Evolutionary conservation across 2,888 invertebrate genomes (phyloP), one percentile per base, ranked within the genome.

Genomic region (Dilophus febrilis): DNA sequence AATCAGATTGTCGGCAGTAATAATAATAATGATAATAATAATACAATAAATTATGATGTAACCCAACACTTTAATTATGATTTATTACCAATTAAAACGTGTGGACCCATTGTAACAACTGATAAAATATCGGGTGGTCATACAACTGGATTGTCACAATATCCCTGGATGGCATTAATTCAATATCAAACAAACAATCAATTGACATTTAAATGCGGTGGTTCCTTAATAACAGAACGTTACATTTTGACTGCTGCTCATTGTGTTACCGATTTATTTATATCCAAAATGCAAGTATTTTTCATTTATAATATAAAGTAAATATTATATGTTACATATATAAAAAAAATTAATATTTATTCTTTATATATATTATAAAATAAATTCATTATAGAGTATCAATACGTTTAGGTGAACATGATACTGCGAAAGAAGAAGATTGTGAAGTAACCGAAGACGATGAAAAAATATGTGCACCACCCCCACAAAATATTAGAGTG

Each of bases 91-190:
- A 12, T 32, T n/a, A 8, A 30, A 3, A 16, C 13, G 1, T 82
- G 82, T 50, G 81, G 81, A 0, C 55, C 56, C 1, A 52, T 70
- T 6, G 63, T 65, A 11, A 57, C 61, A 7, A 64, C 8, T 22
- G 22, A 68, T 34, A 69, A 71, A 48, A 71, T 83, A 35, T 60
- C 70, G 18, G 69, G 71, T 3, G 82, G 81, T 0, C 66, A 71
- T 34, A 59, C 65, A 42, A 74, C 81, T 0, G 56, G 56, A 1
- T 53, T 79, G 4, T 70, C 66, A 31, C 75, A 81, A 48, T 78
- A 72, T 58, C 82, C 82, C 0, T 83, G 81, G 81, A 75, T 82
- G 77, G 78, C 74, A 0, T 59, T 81, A 2, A 53, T 83, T n/a
- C 68, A 71, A 2, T 83, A 80, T 47, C 54, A 64, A 37, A 57